These are phyloP conservation scores for Poeciliopsis retropinna DNA, from an alignment of 2,113 vertebrate genomes.

Conservation along the genomic window DNA sequence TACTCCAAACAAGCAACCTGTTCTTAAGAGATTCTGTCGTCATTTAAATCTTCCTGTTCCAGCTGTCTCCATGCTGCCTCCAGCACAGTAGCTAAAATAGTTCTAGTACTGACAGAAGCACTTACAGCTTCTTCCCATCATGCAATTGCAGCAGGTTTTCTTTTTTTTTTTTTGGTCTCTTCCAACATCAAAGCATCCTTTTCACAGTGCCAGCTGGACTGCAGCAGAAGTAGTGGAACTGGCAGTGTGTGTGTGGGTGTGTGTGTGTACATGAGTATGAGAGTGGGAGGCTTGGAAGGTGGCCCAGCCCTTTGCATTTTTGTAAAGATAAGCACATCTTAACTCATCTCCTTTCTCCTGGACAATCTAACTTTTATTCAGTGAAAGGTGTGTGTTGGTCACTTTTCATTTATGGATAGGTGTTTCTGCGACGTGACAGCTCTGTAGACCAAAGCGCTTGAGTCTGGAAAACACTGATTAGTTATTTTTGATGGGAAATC, in stretches of 20 bases:
- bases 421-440: constrained; percentile 4
- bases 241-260: constrained; percentile 14
- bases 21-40: not conserved
- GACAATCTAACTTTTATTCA: constrained; percentile 18
- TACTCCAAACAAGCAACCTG: constrained; percentile 7
- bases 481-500: constrained; percentile 16
- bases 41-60: constrained; percentile 41
- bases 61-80: constrained; percentile 45
- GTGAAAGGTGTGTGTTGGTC: constrained; percentile 14
- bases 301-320: constrained; percentile 44
- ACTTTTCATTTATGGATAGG: constrained; percentile 10
- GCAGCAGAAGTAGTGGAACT: constrained; percentile 34
- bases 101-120: constrained; percentile 43
- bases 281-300: constrained; percentile 40
- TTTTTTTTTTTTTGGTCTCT: constrained; percentile 37
- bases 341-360: constrained; percentile 47
- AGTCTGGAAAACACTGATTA: constrained; percentile 1
- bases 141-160: constrained; percentile 52
- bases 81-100: constrained; percentile 45
- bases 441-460: not conserved
- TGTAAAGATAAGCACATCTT: constrained; percentile 56
- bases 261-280: constrained; percentile 25
- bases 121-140: constrained; percentile 49
- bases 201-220: constrained; percentile 65
- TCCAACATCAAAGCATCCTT: constrained; percentile 62